Evolutionary conservation across 2,113 vertebrate species (phyloP), one percentile per base, ranked within the genome.

Genomic region (Rutilus rutilus): DNA sequence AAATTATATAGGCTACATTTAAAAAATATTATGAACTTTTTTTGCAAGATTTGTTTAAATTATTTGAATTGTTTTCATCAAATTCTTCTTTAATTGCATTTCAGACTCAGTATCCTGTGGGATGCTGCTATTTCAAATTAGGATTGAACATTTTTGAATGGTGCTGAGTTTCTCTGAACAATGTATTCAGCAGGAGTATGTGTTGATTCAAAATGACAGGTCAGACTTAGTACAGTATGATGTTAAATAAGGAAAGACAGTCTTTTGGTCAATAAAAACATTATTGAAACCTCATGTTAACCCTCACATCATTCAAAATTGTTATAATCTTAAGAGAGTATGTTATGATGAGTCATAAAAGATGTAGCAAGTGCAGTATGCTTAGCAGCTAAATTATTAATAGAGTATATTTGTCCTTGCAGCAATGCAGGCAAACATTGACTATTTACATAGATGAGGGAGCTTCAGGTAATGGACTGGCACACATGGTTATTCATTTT

Each of bases 351-450:
- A 69, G 75, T 82, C 83, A 86, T 78, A 76, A 85, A 85, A 84
- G 45, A 85, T 67, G 79, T 57, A 79, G 62, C 33, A 42, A 69
- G 79, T 78, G 36, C 85, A 62, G 65, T 73, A 81, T 80, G 64
- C 76, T 80, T 42, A 42, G 52, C 64, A 80, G 36, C 42, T 88
- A 73, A 86, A 89, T 86, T 87, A 86, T 88, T 89, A 64, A 86
- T 25, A 12, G 6, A 50, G 57, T 81, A 82, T 79, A 83, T 14
- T 87, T 86, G 73, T 50, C 67, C 84, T 84, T 62, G 84, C 59
- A 84, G 86, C 86, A 69, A 86, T 79, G 84, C 85, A 30, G 83
- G 64, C 73, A 67, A 77, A 85, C 79, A 75, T 62, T 59, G 79
- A 64, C 75, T 78, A 86, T 89, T 88, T 85, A 82, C 50, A 84